Base-by-base conservation (phyloP, 2,888 invertebrate genomes). In the Drosophila buzzatii region DNA sequence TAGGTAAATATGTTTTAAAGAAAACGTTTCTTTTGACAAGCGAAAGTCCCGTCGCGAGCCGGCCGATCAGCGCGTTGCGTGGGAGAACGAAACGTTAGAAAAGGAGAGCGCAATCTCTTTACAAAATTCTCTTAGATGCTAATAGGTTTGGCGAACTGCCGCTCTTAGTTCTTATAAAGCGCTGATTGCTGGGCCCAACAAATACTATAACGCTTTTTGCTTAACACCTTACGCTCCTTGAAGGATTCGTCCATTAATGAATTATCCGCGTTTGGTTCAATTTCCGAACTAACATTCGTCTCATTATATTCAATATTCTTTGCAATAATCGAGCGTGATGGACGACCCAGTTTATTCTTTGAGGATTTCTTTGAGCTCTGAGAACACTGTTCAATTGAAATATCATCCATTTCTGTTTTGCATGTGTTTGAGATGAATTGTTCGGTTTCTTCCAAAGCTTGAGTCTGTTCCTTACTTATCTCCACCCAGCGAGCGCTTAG, bases 401-500 rank as follows among this genome's bases (percentile, higher is more conserved):
- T 20, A 23, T 47, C 39, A 4, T 63, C 45, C 0, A 56, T 23
- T 14, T 58, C 49, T 9, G 23, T 9, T 31, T 51, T 51, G 31
- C 63, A 75, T 9, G 35, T 69, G n/a, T 67, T 18, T 10, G 37
- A 51, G 10, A 89, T 71, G 31, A 52, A 89, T 49, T 53, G 57
- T 42, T 86, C 76, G 1, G 77, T 87, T 58, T 79, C 87, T 3
- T 64, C 31, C 49, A 87, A 27, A 8, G 49, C 47, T 37, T 62
- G 58, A 3, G 33, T 18, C 44, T 89, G 82, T 9, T 61, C 45
- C 27, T 69, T 71, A n/a, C 58, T 75, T 1, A 85, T 74, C 47
- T 81, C 68, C 3, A 85, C 87, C 85, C 85, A 85, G 1, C 79
- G 87, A 12, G 85, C 85, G 35, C 79, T 69, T n/a, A 85, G 47